Base-by-base conservation (phyloP, 2,113 vertebrate genomes). In the Silurus asotus region DNA sequence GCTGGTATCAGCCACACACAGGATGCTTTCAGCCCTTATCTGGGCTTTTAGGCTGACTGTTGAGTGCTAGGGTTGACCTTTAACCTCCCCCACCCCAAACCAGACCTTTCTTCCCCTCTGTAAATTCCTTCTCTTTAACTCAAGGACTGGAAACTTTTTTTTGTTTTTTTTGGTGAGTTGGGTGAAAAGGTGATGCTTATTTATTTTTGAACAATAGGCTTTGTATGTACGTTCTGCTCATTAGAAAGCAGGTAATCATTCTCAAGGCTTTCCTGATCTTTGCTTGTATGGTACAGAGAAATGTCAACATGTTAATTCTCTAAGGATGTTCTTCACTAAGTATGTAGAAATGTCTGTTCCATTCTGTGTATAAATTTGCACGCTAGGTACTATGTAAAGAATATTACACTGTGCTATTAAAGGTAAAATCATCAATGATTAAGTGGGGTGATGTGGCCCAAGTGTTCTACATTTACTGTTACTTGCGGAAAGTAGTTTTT, bases 1-100 rank as follows among this genome's bases (percentile, higher is more conserved):
- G 91, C 93, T 87, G 90, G 92, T 92, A 88, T 94, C 92, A 92
- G 91, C 85, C 89, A 89, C 91, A 93, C 92, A 94, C 94, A 94
- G 96, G 96, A 97, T 96, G 95, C 96, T 96, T 95, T 94, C 93
- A 92, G 92, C 6, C 82, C 96, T 97, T 96, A 97, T 97, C 96
- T 95, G 94, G 91, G 94, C 93, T 94, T 93, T 95, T 93, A 93
- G 95, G 94, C 95, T 94, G 96, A 95, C 95, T 94, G 94, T 94
- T 96, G 94, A 94, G 93, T 96, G 95, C 95, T 95, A 94, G 94
- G 92, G 92, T 92, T 94, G 94, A 96, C 95, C 95, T 96, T 91
- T 96, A 95, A 96, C 95, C 94, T 84, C 89, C 90, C 55, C 59
- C 81, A 65, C 59, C 79, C 85, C 56, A 95, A 96, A 95, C 94